These are phyloP conservation scores for Cryptoblepharus egeriae DNA, from an alignment of 2,797 vertebrate species.

Conservation along the genomic window DNA sequence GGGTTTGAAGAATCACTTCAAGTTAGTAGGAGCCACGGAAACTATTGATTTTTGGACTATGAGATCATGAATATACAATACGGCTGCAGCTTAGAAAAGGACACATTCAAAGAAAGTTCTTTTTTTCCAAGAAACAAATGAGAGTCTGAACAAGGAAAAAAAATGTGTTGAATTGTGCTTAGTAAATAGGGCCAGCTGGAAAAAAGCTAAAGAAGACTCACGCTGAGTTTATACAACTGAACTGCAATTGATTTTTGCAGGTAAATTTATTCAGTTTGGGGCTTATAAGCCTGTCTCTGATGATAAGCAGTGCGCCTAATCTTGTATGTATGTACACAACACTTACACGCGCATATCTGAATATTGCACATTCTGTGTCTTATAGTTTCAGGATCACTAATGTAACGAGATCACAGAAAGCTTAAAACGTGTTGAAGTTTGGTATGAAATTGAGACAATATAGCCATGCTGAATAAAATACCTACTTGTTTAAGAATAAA, in stretches of 20 bases:
- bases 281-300: slow-evolving; percentile 29
- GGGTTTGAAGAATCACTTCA: slow-evolving; percentile 31
- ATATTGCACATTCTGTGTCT: slow-evolving; percentile 27
- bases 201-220: slow-evolving; percentile 12
- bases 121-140: slow-evolving; percentile 25
- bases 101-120: neutral
- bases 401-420: slow-evolving; percentile 24
- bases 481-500: neutral
- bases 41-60: slow-evolving; percentile 48
- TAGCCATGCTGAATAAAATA: neutral
- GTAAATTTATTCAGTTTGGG: slow-evolving; percentile 20
- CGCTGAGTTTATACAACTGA: slow-evolving; percentile 15
- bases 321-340: neutral
- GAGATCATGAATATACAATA: slow-evolving; percentile 21
- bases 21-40: slow-evolving; percentile 38
- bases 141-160: slow-evolving; percentile 18
- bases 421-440: slow-evolving; percentile 5
- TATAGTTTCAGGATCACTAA: slow-evolving; percentile 40
- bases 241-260: slow-evolving; percentile 34
- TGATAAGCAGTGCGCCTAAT: slow-evolving; percentile 2
- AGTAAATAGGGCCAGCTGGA: slow-evolving; percentile 4
- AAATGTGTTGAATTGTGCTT: slow-evolving; percentile 29
- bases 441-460: slow-evolving; percentile 7
- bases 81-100: neutral
- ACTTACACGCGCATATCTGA: neutral